Base-by-base conservation (phyloP, 2,888 invertebrate genomes). In the Melanostoma mellinum region DNA sequence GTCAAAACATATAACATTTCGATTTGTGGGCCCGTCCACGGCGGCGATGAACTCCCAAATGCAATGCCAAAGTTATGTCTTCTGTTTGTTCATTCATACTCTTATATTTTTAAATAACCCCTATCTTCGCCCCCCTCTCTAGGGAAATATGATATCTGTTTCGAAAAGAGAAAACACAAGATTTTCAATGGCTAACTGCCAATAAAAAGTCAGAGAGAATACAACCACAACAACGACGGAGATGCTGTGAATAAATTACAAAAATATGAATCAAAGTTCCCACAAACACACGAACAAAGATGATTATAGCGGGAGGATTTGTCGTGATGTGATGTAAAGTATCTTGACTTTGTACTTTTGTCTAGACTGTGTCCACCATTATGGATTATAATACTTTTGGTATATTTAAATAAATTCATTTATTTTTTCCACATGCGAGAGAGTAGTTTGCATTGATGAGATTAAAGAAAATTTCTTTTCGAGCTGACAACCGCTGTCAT, bases 131-230 rank as follows among this genome's bases (percentile, higher is more conserved):
- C 9, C 50, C 9, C 33, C 40, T 5, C 36, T 46, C 60, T 38
- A 46, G 50, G 42, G 77, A 77, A 77, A 77, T 71, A 71, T 58
- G 77, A 77, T 77, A 71, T 65, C 58, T 71, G 42, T 56, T 40
- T 58, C n/a, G 40, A 32, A 52, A 38, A 9, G 48, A 42, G 20
- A 55, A 5, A 60, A 36, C 30, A 40, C 9, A 77, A 44, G 35
- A 63, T 65, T 71, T 63, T 71, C 71, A 71, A 77, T 77, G 77
- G 77, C 77, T 42, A 77, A 46, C 35, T 77, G 76, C 76, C 76
- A 77, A 77, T 77, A 20, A 77, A 77, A 77, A 77, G 61, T 48
- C 52, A 56, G 35, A 61, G 63, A 46, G 44, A 42, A 33, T 42
- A 30, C 32, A 44, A 40, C 35, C 33, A 6, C 35, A 36, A 61